Percentiles rank a stretch among this genome's conserved stretches.
Conservation (phyloP, 2,888 invertebrate genomes). For the Coronaproctus castanopsis region DNA sequence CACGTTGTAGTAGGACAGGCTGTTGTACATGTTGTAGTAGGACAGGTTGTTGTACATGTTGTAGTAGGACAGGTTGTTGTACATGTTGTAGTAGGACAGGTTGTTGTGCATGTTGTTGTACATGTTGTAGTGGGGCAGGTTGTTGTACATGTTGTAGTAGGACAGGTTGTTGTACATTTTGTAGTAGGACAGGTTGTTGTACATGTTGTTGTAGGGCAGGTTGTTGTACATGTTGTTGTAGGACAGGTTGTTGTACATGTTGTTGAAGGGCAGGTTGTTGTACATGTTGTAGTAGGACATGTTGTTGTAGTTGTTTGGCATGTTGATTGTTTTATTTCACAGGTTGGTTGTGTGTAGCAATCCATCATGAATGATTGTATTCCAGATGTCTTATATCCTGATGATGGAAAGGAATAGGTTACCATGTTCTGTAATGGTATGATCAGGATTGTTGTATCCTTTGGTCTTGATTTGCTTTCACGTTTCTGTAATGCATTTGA, state of each 20-base stretch:
- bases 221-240: not conserved
- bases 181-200: not conserved
- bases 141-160: too few relatives aligned
- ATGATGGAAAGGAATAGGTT: too few relatives aligned
- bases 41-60: not conserved
- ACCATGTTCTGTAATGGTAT: too few relatives aligned
- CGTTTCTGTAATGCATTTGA: not conserved
- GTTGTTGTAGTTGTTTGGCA: not conserved
- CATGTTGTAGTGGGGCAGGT: too few relatives aligned
- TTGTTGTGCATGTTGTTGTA: too few relatives aligned
- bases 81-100: not conserved
- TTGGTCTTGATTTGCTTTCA: not conserved
- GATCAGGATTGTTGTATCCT: too few relatives aligned
- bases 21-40: not conserved
- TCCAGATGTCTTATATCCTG: too few relatives aligned
- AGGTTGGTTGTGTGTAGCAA: too few relatives aligned
- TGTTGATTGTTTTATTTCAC: too few relatives aligned
- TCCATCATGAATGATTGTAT: too few relatives aligned
- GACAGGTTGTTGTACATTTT: not conserved
- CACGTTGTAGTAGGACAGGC: not conserved
- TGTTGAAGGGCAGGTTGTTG: not conserved
- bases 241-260: not conserved
- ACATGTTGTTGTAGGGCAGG: not conserved
- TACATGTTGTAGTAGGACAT: not conserved
- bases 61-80: not conserved